Evolutionary conservation across 2,113 vertebrate species (phyloP), one percentile per base, ranked within the genome.

Genomic region (Gulo gulo): DNA sequence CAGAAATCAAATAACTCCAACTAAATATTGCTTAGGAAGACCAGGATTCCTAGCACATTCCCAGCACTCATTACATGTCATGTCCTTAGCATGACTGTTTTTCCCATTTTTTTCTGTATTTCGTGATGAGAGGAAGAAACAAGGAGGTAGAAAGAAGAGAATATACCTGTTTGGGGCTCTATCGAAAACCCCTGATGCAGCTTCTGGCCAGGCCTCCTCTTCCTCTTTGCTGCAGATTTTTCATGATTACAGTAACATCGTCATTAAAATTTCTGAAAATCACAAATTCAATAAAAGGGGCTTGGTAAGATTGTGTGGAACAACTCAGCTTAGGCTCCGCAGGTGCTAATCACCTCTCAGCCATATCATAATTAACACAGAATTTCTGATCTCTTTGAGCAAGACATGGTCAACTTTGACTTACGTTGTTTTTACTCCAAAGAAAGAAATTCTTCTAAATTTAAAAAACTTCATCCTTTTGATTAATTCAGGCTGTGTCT

Each of bases 251-350:
- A 80, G 6, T 57, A 59, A 88, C 39, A 93, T 29, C 31, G 9
- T 90, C 87, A 94, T 90, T 85, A 65, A 55, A 89, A 80, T 4
- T 90, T 96, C 50, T 42, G 34, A 84, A 97, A 95, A 87, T 85
- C 57, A 90, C 24, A 81, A 73, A 78, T 59, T 82, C 78, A n/a
- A 24, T 59, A 78, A 63, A 92, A 45, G 14, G 81, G 39, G 5
- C 11, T 81, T 96, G 36, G 39, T 14, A 61, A 39, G 18, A 16
- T 16, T 18, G 94, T 36, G 52, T 91, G 74, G 47, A 86, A 55
- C 13, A 90, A 61, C 9, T 84, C 42, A 42, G 1, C 8, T 76
- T 80, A 92, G 59, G 47, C 15, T 67, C 39, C 12, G 63, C 15
- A 79, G 47, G 36, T 63, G 45, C 36, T 82, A 34, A 85, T 89